Conservation (phyloP, 2,113 vertebrate species). For the Odobenus rosmarus region DNA sequence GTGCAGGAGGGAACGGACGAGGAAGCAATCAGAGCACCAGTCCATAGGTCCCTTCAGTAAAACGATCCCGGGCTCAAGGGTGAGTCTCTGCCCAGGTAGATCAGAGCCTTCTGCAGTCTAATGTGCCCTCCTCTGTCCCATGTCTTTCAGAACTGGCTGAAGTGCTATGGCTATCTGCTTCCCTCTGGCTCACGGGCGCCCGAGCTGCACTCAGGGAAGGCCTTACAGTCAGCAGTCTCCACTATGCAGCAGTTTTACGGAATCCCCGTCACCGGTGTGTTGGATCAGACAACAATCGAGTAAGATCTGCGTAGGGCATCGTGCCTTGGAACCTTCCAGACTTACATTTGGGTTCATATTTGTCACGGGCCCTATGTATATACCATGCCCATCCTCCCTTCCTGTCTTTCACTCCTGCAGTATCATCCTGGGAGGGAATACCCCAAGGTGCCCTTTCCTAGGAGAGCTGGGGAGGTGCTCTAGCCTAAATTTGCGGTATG, state of each 20-base stretch:
- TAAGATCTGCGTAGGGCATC: conserved; percentile 84
- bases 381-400: neutral
- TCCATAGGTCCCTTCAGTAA: neutral
- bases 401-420: neutral
- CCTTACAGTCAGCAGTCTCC: conserved; percentile 93
- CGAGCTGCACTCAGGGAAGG: conserved; percentile 91
- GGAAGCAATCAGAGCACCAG: neutral
- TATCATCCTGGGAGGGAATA: neutral
- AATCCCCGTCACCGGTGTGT: conserved; percentile 93
- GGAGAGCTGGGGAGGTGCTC: neutral
- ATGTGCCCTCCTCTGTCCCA: conserved; percentile 10
- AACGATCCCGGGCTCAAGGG: neutral
- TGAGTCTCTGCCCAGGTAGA: neutral
- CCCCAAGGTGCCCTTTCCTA: neutral
- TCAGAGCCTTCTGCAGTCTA: conserved; percentile 10
- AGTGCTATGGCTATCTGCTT: conserved; percentile 94
- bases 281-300: conserved; percentile 94
- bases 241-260: conserved; percentile 96
- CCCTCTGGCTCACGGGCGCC: conserved; percentile 90
- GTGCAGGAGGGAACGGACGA: neutral
- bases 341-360: conserved; percentile 4
- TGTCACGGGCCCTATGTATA: neutral
- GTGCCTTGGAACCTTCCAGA: conserved; percentile 43
- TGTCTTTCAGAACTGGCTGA: conserved; percentile 92
- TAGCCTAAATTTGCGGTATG: neutral